Evolutionary conservation across 2,113 vertebrate species (phyloP).

Genomic region (Mormyrus lacerda): DNA sequence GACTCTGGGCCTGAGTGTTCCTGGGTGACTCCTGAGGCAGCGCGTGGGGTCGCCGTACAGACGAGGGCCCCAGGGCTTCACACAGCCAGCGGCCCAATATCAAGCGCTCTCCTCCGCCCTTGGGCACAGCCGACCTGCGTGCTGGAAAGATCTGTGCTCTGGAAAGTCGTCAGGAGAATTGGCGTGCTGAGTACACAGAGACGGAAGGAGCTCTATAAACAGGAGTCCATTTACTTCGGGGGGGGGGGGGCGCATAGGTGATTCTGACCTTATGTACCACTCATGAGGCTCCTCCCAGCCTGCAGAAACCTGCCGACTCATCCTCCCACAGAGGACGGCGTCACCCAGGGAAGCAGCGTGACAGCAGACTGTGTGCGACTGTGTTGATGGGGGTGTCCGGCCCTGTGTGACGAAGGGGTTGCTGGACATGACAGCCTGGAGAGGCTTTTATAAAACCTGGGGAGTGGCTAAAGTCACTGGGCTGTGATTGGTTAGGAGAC

Average conservation of each 20-base stretch:
- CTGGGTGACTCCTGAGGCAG: neutral
- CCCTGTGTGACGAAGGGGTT: neutral
- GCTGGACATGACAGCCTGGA: neutral
- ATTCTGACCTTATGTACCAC: neutral
- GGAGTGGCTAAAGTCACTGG: neutral
- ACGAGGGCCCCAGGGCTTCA: neutral
- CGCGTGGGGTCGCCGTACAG: neutral
- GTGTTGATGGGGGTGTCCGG: neutral
- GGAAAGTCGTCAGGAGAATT: neutral
- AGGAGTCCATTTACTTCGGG: neutral
- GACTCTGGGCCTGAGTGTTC: neutral
- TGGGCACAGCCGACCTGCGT: neutral
- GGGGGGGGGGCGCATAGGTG: neutral
- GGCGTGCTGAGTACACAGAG: neutral
- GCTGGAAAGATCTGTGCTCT: neutral
- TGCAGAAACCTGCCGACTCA: constrained; percentile 2
- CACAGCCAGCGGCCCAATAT: neutral
- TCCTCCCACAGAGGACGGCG: neutral
- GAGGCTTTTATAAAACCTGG: too few relatives aligned
- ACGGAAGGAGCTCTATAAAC: neutral
- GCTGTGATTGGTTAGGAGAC: neutral
- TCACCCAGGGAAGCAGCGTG: neutral
- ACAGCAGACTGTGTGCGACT: neutral
- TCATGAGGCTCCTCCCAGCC: neutral
- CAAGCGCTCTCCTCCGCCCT: neutral